phyloP scores from a whole-genome alignment of 2,888 invertebrate genomes.

The Perizoma flavofasciatum region DNA sequence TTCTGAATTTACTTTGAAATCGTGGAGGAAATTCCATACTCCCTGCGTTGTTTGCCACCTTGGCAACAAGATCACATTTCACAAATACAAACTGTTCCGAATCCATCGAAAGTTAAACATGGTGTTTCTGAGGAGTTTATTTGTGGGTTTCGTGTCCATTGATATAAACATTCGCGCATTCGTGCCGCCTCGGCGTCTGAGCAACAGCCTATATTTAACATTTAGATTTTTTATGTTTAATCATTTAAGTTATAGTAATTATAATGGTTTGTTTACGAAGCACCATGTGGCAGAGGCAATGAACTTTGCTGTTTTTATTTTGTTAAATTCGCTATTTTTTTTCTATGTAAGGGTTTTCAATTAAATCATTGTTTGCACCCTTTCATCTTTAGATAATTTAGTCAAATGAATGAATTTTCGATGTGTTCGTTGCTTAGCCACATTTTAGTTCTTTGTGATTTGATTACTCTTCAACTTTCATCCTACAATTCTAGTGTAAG shows the following conservation, averaged over 20 bases:
- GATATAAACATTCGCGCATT: slow-evolving; percentile 68
- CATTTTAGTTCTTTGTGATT: no score
- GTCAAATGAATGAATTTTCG: no score
- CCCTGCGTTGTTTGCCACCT: slow-evolving; percentile 39
- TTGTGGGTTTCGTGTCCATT: slow-evolving; percentile 61
- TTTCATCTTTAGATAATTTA: no score
- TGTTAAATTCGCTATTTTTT: slow-evolving; percentile 50
- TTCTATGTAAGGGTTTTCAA: slow-evolving; percentile 10
- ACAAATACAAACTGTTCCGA: slow-evolving; percentile 43
- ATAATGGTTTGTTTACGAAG: slow-evolving; percentile 65
- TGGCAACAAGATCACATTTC: slow-evolving; percentile 47
- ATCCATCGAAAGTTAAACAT: slow-evolving; percentile 46
- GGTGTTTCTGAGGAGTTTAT: slow-evolving; percentile 47
- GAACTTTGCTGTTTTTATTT: slow-evolving; percentile 60
- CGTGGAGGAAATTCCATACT: slow-evolving; percentile 25
- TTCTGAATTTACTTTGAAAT: slow-evolving; percentile 16
- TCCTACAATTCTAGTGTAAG: no score
- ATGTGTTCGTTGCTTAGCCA: no score
- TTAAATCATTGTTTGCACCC: no score
- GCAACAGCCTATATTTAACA: slow-evolving; percentile 73
- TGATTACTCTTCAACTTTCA: no score
- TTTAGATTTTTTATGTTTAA: slow-evolving; percentile 79
- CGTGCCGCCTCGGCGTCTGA: slow-evolving; percentile 66
- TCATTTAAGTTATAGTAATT: slow-evolving; percentile 70
- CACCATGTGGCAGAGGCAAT: slow-evolving; percentile 70